Conservation (phyloP, 2,888 invertebrate genomes). For the Drosophila glabriapex region DNA sequence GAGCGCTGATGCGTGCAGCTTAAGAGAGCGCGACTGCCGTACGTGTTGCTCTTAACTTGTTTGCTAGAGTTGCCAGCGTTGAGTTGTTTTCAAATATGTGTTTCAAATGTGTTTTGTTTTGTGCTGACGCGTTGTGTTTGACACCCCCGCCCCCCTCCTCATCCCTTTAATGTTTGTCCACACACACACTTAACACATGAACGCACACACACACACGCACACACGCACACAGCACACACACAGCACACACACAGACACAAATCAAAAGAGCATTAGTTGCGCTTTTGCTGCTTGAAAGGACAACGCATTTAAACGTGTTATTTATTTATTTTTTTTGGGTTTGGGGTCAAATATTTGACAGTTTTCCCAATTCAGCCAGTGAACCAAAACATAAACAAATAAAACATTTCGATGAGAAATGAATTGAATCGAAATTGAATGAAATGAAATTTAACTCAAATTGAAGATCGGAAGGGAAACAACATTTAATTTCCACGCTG, state of each 20-base stretch:
- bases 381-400: conserved; percentile 25
- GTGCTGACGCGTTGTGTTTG: conserved; percentile 36
- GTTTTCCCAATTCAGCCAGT: conserved; percentile 6
- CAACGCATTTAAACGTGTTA: conserved; percentile 34
- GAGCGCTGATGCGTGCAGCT: conserved; percentile 21
- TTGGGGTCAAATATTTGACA: conserved; percentile 44
- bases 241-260: conserved; percentile 16
- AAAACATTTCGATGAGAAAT: conserved; percentile 19
- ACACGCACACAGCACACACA: conserved; percentile 13
- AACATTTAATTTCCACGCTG: conserved; percentile 33
- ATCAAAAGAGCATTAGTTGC: conserved; percentile 76
- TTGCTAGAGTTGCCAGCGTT: conserved; percentile 44
- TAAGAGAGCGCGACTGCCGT: conserved; percentile 36
- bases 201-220: conserved; percentile 31
- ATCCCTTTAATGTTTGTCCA: conserved; percentile 26
- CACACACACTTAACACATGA: conserved; percentile 55
- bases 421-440: conserved; percentile 15
- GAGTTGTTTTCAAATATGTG: neutral
- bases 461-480: conserved; percentile 1
- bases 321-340: neutral
- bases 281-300: conserved; percentile 56
- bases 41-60: conserved; percentile 32
- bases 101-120: neutral
- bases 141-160: neutral
- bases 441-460: conserved; percentile 12